phyloP scores from a whole-genome alignment of 2,888 invertebrate species.

The Cataglyphis rosenhaueri region DNA sequence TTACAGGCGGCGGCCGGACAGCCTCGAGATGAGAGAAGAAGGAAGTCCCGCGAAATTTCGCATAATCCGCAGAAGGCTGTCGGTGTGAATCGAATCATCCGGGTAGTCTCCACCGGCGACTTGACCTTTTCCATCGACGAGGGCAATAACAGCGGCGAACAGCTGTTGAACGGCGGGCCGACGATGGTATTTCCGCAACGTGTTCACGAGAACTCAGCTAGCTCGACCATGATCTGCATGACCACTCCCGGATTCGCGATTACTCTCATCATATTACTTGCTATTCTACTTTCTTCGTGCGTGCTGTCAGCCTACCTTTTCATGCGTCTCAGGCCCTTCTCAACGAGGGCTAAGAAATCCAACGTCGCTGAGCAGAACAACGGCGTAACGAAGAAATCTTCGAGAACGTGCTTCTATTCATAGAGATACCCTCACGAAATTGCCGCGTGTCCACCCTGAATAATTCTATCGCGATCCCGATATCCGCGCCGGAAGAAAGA shows the following conservation, averaged over 20 bases:
- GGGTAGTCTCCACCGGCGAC: slow-evolving; percentile 96
- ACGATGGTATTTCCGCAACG: slow-evolving; percentile 91
- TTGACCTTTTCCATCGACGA: slow-evolving; percentile 94
- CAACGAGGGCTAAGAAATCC: slow-evolving; percentile 86
- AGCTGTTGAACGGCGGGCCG: slow-evolving; percentile 86
- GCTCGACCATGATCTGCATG: slow-evolving; percentile 92
- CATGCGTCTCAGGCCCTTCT: slow-evolving; percentile 92
- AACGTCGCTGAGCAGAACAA: slow-evolving; percentile 73
- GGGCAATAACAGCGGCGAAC: slow-evolving; percentile 83
- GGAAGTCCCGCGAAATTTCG: slow-evolving; percentile 88
- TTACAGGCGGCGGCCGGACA: slow-evolving; percentile 88
- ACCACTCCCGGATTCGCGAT: slow-evolving; percentile 97
- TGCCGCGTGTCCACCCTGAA: slow-evolving; percentile 6
- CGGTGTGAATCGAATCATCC: slow-evolving; percentile 95
- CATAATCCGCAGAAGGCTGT: slow-evolving; percentile 91
- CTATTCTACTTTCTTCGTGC: slow-evolving; percentile 94
- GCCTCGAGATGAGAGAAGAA: slow-evolving; percentile 91
- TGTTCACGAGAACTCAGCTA: slow-evolving; percentile 79
- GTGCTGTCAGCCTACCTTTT: slow-evolving; percentile 94
- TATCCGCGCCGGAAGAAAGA: slow-evolving; percentile 27
- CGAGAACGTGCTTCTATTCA: slow-evolving; percentile 90
- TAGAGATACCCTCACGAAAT: slow-evolving; percentile 82
- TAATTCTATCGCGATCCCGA: slow-evolving; percentile 11
- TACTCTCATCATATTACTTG: slow-evolving; percentile 93
- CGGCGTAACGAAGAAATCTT: slow-evolving; percentile 78